Evolutionary conservation across 2,888 invertebrate species (phyloP).

Genomic region (Rhamnusium bicolor): DNA sequence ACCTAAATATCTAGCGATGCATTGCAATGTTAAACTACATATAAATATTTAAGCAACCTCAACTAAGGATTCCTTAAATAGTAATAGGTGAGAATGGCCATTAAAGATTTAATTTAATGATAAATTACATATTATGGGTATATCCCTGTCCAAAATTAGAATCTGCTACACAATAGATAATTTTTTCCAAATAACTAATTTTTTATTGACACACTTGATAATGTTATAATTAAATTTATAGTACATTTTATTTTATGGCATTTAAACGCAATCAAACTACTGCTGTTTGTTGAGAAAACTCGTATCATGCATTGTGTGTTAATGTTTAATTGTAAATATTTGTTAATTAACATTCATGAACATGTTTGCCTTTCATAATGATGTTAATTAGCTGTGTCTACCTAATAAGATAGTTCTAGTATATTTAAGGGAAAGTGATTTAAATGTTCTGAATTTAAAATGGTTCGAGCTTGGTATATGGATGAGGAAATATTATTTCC

Average conservation of each 20-base stretch:
- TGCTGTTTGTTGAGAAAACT: neutral
- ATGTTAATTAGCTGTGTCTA: conserved; percentile 12
- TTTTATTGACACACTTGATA: neutral
- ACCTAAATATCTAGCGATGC: too few relatives aligned
- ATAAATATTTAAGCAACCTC: too few relatives aligned
- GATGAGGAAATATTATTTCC: conserved; percentile 79
- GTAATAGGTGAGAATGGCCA: too few relatives aligned
- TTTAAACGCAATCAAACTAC: neutral
- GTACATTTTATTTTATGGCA: too few relatives aligned
- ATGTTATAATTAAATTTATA: conserved; percentile 7
- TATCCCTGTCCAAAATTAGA: neutral
- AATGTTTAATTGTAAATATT: conserved; percentile 36
- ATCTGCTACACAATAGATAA: neutral
- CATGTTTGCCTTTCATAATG: conserved; percentile 5
- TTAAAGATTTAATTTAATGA: too few relatives aligned
- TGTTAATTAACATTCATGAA: conserved; percentile 28
- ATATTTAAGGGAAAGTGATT: neutral
- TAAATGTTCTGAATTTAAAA: conserved; percentile 64
- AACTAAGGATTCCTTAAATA: too few relatives aligned
- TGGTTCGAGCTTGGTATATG: conserved; percentile 91
- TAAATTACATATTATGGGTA: too few relatives aligned
- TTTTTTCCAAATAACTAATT: neutral
- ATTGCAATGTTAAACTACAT: too few relatives aligned
- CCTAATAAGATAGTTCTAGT: conserved; percentile 8
- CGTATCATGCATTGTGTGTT: neutral